Base-by-base conservation (phyloP, 2,113 vertebrate genomes). In the Centropristis striata region DNA sequence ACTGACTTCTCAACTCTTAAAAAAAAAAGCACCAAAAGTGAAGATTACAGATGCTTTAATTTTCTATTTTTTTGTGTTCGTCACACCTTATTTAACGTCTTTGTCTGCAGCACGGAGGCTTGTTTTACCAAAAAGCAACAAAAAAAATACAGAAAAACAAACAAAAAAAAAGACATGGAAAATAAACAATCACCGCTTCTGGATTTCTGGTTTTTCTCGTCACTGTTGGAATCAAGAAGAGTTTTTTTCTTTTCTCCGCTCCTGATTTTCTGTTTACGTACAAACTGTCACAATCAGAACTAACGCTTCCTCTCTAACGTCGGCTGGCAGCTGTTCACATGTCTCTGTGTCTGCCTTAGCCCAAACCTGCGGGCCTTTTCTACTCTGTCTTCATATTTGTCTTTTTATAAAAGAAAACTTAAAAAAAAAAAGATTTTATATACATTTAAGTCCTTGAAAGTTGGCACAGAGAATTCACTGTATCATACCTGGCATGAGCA, bases 91-190 rank as follows among this genome's bases (percentile, higher is more conserved):
- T 85, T 89, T 78, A 95, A 95, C 93, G 93, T 94, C 16, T 92
- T 91, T 89, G 13, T 94, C 93, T 95, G 93, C 96, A 95, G 95
- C 94, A 95, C 94, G 95, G 96, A 95, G 86, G 36, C 57, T 73
- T 93, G 73, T 87, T 91, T 89, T 54, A 93, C 84, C 84, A 88
- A 83, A 94, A 95, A 54, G 28, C 79, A 86, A 87, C 4, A 50
- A 37, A 27, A 36, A 54, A 57, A 41, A 84, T 8, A 42, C 12
- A 81, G 3, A 47, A 71, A 42, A 60, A 25, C 16, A 91, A 78
- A 88, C 13, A 13, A 63, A 49, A 80, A 87, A 94, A 74, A 68
- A 85, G 5, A 83, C 91, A 85, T 13, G 58, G 58, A 67, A 77
- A 42, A 63, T 13, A 46, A 67, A 66, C 75, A 1, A 37, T n/a